Conservation (phyloP, 2,797 vertebrate species). For the Megaceryle alcyon region DNA sequence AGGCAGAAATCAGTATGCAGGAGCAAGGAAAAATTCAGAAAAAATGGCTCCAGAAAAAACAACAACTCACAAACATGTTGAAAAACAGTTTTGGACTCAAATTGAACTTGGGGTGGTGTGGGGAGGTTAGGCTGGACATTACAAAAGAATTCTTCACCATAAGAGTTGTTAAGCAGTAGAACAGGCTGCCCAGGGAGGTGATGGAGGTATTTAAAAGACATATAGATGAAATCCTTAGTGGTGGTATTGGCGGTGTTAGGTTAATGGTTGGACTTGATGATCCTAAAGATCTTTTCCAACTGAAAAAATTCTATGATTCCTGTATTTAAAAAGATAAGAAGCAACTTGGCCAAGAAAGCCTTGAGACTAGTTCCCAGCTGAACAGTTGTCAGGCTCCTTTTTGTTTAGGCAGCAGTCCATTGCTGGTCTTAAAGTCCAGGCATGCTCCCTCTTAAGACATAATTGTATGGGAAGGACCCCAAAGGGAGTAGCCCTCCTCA, state of each 20-base stretch:
- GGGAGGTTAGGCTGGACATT: no score
- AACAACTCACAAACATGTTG: not conserved
- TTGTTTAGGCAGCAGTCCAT: not conserved
- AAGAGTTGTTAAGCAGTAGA: no score
- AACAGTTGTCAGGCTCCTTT: not conserved
- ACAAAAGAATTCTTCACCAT: no score
- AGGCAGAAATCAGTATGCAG: not conserved
- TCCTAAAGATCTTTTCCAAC: not conserved
- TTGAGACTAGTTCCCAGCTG: not conserved
- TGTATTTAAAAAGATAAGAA: no score
- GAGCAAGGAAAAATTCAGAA: not conserved
- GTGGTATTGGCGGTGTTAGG: no score
- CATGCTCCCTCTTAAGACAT: not conserved
- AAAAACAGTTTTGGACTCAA: not conserved
- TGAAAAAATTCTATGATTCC: not conserved
- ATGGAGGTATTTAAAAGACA: no score
- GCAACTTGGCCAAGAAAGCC: no score
- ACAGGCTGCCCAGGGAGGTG: no score
- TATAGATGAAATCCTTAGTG: no score
- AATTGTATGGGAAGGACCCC: fast-evolving
- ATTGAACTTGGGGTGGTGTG: no score
- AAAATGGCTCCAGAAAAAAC: not conserved
- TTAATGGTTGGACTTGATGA: no score
- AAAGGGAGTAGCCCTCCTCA: not conserved
- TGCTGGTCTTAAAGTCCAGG: not conserved